Conservation (phyloP, 2,888 invertebrate genomes). For the Acleris cristana region DNA sequence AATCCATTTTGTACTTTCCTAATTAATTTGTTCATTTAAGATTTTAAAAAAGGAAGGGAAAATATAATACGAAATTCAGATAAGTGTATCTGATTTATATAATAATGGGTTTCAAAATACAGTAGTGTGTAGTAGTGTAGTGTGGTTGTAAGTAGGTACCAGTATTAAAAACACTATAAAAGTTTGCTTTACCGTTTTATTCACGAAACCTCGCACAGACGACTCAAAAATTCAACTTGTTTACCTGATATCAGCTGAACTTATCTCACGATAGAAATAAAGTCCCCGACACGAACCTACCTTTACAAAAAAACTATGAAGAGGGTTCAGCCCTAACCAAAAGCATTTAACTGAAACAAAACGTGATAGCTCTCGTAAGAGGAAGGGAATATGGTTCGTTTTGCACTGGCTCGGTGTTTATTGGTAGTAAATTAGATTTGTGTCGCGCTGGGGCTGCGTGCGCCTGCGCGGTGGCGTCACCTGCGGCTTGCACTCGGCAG, state of each 20-base stretch:
- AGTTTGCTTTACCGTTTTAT: not conserved
- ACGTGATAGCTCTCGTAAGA: conserved; percentile 22
- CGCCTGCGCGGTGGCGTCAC: conserved; percentile 67
- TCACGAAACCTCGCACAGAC: conserved; percentile 9
- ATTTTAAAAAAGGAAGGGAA: not conserved
- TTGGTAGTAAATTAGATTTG: conserved; percentile 44
- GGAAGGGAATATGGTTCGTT: conserved; percentile 42
- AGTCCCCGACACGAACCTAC: conserved; percentile 33
- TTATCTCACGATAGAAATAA: conserved; percentile 34
- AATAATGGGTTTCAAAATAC: too few relatives aligned
- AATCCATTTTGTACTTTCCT: not conserved
- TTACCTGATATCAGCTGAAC: conserved; percentile 33
- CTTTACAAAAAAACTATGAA: conserved; percentile 36
- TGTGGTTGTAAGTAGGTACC: not conserved
- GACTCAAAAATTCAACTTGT: conserved; percentile 20
- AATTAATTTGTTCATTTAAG: conserved; percentile 4
- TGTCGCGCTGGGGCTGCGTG: conserved; percentile 44
- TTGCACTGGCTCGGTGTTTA: conserved; percentile 33
- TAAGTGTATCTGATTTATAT: too few relatives aligned
- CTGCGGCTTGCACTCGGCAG: conserved; percentile 55
- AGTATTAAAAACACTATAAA: not conserved
- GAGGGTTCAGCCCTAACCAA: conserved; percentile 33
- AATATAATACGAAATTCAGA: too few relatives aligned
- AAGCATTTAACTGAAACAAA: conserved; percentile 5
- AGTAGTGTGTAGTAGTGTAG: too few relatives aligned